Conservation (phyloP, 2,888 invertebrate genomes). For the Apodemia mormo region DNA sequence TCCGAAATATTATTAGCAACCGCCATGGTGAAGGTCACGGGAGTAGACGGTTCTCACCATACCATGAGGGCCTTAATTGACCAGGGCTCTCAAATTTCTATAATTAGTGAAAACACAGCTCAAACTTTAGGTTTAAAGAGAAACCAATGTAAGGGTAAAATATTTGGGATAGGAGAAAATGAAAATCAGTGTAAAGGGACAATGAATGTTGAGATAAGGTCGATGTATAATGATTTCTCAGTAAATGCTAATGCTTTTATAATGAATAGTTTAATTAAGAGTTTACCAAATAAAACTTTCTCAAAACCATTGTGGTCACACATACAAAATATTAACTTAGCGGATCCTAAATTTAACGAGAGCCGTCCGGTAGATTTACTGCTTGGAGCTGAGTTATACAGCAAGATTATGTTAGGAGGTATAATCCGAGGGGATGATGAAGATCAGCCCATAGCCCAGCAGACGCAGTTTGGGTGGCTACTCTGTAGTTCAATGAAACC, state of each 20-base stretch:
- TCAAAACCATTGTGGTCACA: too few relatives aligned
- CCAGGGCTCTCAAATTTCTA: constrained; percentile 32
- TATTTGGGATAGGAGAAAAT: too few relatives aligned
- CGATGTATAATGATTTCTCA: too few relatives aligned
- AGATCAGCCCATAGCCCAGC: background rate
- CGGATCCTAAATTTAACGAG: background rate
- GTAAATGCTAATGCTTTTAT: too few relatives aligned
- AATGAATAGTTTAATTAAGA: too few relatives aligned
- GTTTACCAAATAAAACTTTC: too few relatives aligned
- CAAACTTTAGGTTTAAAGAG: too few relatives aligned
- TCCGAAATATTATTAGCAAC: constrained; percentile 29
- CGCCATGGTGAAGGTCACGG: constrained; percentile 26
- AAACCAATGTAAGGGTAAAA: too few relatives aligned
- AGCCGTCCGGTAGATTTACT: background rate
- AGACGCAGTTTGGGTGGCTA: constrained; percentile 23
- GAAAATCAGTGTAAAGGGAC: background rate
- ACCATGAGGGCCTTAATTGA: constrained; percentile 28
- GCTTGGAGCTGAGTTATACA: background rate
- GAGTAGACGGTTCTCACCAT: constrained; percentile 25
- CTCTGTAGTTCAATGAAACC: too few relatives aligned
- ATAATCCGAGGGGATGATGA: background rate
- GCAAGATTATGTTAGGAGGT: background rate
- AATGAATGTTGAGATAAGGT: too few relatives aligned
- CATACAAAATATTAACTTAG: background rate
- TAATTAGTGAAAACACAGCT: too few relatives aligned